Base-by-base conservation (phyloP, 2,797 vertebrate genomes). In the Chelon labrosus region DNA sequence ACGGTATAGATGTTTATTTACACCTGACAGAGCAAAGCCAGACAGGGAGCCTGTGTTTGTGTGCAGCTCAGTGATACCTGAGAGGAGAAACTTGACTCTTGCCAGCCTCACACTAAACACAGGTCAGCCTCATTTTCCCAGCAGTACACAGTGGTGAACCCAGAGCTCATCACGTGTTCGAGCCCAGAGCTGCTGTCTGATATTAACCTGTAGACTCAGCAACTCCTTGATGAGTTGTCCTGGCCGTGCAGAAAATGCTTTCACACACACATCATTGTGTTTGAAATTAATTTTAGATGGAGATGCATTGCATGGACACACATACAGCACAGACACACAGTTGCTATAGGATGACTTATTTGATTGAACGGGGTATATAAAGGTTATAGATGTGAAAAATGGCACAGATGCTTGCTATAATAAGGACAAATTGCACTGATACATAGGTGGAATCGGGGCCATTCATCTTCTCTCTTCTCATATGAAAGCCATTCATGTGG, bases 341-440 rank as follows among this genome's bases (percentile, higher is more conserved):
- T 42, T 31, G 10, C 46, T 50, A 37, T 38, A 27, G 41, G 44
- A 27, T 55, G 13, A 64, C 35, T 12, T 19, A 5, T 57, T 50
- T 41, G 37, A 82, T 69, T 8, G 56, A 66, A 71, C 39, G 12
- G 22, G 37, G 56, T 46, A 53, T 42, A 67, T 65, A n/a, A 64
- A 60, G 41, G 37, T 51, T 42, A 54, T 12, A 70, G 8, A 35
- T 66, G 22, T 65, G 68, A 81, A 76, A 76, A 65, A 65, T 72
- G 77, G 58, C 70, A 13, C 35, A 39, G 31, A 55, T 73, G 44
- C 13, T 56, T 52, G 37, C n/a, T 25, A 56, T 74, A 73, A 86
- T 74, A 47, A 63, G 85, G 77, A 88, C 39, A 71, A 80, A 84
- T 77, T 73, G 64, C 62, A 77, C n/a, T 14, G 71, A 77, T 61